Conservation (phyloP, 2,888 invertebrate species). For the Acronicta leporina region DNA sequence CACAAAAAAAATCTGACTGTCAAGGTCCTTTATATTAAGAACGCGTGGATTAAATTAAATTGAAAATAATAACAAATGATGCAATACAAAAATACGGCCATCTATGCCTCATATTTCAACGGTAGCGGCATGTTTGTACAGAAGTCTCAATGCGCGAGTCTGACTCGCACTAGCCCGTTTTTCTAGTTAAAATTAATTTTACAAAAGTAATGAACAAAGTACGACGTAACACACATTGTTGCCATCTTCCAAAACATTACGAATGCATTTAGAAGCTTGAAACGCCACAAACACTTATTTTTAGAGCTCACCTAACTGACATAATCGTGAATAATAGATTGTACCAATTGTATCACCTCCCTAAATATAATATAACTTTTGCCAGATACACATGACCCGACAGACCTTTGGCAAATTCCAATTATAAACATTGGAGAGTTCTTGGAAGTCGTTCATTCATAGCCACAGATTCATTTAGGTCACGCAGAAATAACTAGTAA, state of each 20-base stretch:
- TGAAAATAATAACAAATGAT: too few species aligned
- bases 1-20: too few species aligned
- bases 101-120: too few species aligned
- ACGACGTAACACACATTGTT: neutral
- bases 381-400: slow-evolving; percentile 23
- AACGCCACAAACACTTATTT: slow-evolving; percentile 35
- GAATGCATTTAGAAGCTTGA: slow-evolving; percentile 3
- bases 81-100: too few species aligned
- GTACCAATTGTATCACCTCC: slow-evolving; percentile 14
- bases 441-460: slow-evolving; percentile 61
- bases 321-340: slow-evolving; percentile 21
- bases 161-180: too few species aligned
- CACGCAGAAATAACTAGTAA: slow-evolving; percentile 50
- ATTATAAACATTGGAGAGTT: slow-evolving; percentile 39
- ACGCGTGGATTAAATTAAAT: too few species aligned
- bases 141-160: too few species aligned
- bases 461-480: slow-evolving; percentile 56
- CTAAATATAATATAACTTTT: slow-evolving; percentile 13
- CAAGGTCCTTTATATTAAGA: too few species aligned
- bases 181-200: too few species aligned
- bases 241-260: slow-evolving; percentile 6
- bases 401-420: slow-evolving; percentile 37
- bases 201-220: too few species aligned
- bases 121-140: too few species aligned
- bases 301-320: slow-evolving; percentile 12